Conservation (phyloP, 2,113 vertebrate species). For the Peromyscus californicus region DNA sequence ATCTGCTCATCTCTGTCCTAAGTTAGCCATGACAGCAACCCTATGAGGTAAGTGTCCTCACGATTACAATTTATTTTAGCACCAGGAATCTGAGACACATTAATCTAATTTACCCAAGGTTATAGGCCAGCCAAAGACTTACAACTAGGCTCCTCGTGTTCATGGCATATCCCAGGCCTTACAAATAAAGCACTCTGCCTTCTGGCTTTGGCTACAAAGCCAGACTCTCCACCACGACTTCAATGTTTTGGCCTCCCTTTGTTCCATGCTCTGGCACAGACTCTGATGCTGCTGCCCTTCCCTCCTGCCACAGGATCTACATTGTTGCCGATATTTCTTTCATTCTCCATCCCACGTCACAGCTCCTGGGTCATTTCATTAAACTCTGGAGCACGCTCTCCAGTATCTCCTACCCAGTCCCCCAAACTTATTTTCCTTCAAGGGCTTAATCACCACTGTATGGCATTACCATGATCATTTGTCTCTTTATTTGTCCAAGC, state of each 20-base stretch:
- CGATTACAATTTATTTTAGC: background rate
- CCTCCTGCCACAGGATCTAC: background rate
- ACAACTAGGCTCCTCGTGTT: background rate
- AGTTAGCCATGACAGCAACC: background rate
- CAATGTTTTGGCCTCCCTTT: background rate
- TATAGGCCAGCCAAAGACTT: background rate
- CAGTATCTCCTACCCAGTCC: background rate
- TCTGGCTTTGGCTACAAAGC: background rate
- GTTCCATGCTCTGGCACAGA: background rate
- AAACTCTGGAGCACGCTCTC: background rate
- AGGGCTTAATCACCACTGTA: background rate
- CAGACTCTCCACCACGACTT: background rate
- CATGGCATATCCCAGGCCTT: background rate
- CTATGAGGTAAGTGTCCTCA: background rate
- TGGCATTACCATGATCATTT: background rate
- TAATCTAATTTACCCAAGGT: background rate
- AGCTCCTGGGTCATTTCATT: background rate
- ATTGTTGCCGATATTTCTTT: background rate
- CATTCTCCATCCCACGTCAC: background rate
- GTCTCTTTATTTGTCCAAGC: background rate
- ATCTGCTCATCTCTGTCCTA: background rate
- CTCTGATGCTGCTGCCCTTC: background rate
- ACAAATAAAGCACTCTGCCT: background rate
- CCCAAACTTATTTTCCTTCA: background rate
- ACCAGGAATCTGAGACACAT: background rate